Percentiles rank a stretch among this genome's conserved stretches.
These are phyloP conservation scores for Archips crataeganus DNA, from an alignment of 2,888 invertebrate genomes.

Conservation along the genomic window DNA sequence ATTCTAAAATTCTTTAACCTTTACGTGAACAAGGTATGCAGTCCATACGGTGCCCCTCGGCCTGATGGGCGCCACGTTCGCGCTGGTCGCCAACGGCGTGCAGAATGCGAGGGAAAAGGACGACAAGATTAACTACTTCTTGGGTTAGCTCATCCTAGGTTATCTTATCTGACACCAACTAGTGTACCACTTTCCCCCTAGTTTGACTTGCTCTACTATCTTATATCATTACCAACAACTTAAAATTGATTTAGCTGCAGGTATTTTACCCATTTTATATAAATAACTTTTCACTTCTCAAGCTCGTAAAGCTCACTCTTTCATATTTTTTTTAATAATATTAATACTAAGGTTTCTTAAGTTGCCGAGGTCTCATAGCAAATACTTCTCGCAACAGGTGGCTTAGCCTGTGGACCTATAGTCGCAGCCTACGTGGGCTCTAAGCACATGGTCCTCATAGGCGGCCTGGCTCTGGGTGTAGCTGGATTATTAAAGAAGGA, in stretches of 20 bases:
- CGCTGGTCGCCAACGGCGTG: slow-evolving; percentile 61
- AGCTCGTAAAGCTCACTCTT: too few species aligned
- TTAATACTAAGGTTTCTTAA: neutral
- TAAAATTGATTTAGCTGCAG: too few species aligned
- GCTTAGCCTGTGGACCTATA: slow-evolving; percentile 71
- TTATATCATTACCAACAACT: too few species aligned
- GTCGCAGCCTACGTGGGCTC: slow-evolving; percentile 63
- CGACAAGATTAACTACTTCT: slow-evolving; percentile 69
- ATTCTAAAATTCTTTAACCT: neutral
- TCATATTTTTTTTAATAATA: too few species aligned
- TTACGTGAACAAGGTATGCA: slow-evolving; percentile 56
- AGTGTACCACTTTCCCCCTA: too few species aligned
- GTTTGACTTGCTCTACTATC: too few species aligned
- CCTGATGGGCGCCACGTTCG: slow-evolving; percentile 74
- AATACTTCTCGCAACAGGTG: slow-evolving; percentile 56
- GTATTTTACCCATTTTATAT: too few species aligned
- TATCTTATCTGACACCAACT: neutral
- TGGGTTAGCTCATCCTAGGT: slow-evolving; percentile 54
- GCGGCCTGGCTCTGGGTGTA: slow-evolving; percentile 63
- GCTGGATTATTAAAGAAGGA: slow-evolving; percentile 67
- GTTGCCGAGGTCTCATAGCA: too few species aligned
- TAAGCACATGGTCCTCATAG: slow-evolving; percentile 63
- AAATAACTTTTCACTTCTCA: too few species aligned
- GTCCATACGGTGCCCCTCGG: slow-evolving; percentile 66
- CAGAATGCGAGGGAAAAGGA: slow-evolving; percentile 57